Percentiles rank a stretch among this genome's conserved stretches.
Conservation (phyloP, 2,888 invertebrate species). For the Leptopilina syphax region DNA sequence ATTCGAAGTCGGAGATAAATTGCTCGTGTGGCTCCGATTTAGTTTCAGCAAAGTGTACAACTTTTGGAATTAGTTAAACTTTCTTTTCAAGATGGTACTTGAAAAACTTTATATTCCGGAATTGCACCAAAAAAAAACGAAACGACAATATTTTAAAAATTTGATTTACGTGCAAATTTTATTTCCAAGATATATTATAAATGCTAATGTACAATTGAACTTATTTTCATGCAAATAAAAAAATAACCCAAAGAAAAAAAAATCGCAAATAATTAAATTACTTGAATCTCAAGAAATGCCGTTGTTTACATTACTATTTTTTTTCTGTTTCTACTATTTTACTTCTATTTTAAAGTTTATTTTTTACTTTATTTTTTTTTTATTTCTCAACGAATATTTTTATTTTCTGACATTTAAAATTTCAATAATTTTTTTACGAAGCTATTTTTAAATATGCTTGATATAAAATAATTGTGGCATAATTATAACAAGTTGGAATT, state of each 20-base stretch:
- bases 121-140: not conserved
- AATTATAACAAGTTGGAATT: too few relatives aligned
- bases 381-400: too few relatives aligned
- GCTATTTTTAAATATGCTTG: too few relatives aligned
- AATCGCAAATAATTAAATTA: too few relatives aligned
- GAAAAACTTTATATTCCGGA: not conserved
- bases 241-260: not conserved
- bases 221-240: not conserved
- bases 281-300: too few relatives aligned
- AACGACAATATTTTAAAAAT: not conserved
- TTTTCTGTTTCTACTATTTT: too few relatives aligned
- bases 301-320: too few relatives aligned
- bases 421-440: too few relatives aligned
- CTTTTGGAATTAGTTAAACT: slow-evolving; percentile 17
- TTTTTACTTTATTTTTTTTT: too few relatives aligned
- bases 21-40: not conserved
- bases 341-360: too few relatives aligned
- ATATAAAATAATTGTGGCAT: too few relatives aligned
- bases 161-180: slow-evolving; percentile 12
- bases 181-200: not conserved
- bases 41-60: not conserved
- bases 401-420: too few relatives aligned
- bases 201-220: not conserved
- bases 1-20: not conserved
- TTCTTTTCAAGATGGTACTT: not conserved